phyloP scores from a whole-genome alignment of 2,797 vertebrate species.

The Sebastes umbrosus region DNA sequence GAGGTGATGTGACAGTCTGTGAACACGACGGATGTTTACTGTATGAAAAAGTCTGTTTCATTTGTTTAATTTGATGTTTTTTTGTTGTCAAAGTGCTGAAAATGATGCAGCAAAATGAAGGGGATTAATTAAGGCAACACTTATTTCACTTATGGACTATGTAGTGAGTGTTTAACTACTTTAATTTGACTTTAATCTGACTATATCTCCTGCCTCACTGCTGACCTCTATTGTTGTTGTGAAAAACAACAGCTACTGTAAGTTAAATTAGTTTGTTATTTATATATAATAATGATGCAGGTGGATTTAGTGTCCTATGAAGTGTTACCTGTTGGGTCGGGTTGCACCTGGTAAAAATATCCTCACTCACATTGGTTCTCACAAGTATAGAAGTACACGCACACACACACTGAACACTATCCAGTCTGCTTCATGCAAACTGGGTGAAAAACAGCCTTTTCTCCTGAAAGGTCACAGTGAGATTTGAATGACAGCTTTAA shows the following conservation, averaged over 20 bases:
- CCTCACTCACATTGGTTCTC: conserved; percentile 2
- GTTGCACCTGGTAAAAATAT: conserved; percentile 21
- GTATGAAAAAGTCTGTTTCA: neutral
- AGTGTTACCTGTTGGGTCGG: conserved; percentile 1
- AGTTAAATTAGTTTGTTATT: neutral
- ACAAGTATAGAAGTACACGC: conserved; percentile 17
- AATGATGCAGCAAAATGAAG: neutral
- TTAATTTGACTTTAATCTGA: no score
- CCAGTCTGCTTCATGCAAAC: conserved; percentile 30
- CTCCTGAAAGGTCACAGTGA: conserved; percentile 92
- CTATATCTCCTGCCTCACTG: neutral
- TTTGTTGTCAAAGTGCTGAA: neutral
- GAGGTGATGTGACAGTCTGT: neutral
- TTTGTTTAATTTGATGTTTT: neutral
- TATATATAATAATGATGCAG: neutral
- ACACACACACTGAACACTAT: conserved; percentile 4
- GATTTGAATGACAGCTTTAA: conserved; percentile 95
- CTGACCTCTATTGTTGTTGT: neutral
- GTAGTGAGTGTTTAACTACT: neutral
- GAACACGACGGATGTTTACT: neutral
- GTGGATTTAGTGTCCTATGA: conserved; percentile 1
- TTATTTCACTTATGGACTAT: neutral
- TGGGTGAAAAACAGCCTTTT: conserved; percentile 66
- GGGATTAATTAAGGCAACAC: neutral
- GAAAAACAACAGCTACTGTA: neutral